Conservation (phyloP, 1,140 invertebrate species). For the Drosophila varians region DNA sequence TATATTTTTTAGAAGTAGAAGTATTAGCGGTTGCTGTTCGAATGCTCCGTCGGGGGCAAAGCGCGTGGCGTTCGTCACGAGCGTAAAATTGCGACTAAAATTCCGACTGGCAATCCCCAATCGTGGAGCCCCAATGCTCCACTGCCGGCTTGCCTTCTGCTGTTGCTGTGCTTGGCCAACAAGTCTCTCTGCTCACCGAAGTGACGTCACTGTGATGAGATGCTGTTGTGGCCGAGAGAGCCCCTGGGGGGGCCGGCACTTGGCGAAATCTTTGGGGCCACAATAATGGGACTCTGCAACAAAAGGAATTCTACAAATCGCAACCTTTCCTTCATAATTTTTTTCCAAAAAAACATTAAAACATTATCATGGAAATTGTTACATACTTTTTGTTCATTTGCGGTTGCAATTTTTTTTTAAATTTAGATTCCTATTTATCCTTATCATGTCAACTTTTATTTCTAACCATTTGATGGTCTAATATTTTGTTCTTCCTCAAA, state of each 20-base stretch:
- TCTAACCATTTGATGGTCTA: neutral
- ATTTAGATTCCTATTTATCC: too few relatives aligned
- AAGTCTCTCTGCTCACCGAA: neutral
- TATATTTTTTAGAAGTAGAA: conserved; percentile 10
- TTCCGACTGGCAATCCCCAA: conserved; percentile 36
- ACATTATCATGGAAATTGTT: too few relatives aligned
- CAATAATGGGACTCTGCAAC: neutral
- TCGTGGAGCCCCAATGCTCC: conserved; percentile 46
- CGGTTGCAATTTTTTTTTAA: too few relatives aligned
- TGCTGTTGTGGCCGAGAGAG: conserved; percentile 26
- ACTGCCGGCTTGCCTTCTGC: conserved; percentile 17
- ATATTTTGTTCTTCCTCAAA: neutral
- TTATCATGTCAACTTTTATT: neutral
- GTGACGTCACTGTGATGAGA: conserved; percentile 16
- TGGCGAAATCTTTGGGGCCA: neutral
- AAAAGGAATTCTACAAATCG: neutral
- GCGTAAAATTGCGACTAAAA: conserved; percentile 72
- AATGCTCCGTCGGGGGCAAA: conserved; percentile 29
- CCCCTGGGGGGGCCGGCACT: neutral
- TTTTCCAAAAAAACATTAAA: too few relatives aligned
- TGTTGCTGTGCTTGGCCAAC: neutral
- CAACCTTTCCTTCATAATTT: too few relatives aligned
- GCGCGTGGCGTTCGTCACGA: conserved; percentile 65
- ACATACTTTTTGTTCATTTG: too few relatives aligned
- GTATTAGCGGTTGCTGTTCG: conserved; percentile 14